Evolutionary conservation across 2,888 invertebrate species (phyloP).

Genomic region (Tiliacea citrago): DNA sequence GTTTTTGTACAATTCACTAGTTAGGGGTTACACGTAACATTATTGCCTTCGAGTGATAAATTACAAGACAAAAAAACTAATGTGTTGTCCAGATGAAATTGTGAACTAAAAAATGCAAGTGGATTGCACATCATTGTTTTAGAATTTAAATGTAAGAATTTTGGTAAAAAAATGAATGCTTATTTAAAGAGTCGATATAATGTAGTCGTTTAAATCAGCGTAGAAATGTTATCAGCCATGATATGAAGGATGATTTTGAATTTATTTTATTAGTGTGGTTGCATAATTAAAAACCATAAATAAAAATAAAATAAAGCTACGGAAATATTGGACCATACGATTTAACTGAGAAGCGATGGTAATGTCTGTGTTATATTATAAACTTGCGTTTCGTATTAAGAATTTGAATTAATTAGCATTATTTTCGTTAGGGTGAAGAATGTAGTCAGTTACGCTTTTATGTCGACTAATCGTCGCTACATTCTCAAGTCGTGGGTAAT

Average conservation of each 20-base stretch:
- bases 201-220: conserved; percentile 75
- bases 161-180: conserved; percentile 72
- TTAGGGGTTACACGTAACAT: conserved; percentile 79
- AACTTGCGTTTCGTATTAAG: conserved; percentile 76
- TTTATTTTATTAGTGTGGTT: conserved; percentile 62
- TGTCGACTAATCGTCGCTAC: conserved; percentile 68
- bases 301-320: conserved; percentile 46
- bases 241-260: conserved; percentile 56
- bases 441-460: conserved; percentile 74
- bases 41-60: conserved; percentile 73
- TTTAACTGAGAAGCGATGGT: conserved; percentile 58
- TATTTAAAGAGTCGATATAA: conserved; percentile 74
- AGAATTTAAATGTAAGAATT: conserved; percentile 64
- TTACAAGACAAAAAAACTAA: conserved; percentile 61
- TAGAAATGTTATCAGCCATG: conserved; percentile 69
- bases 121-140: conserved; percentile 70
- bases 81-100: conserved; percentile 62
- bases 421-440: conserved; percentile 75
- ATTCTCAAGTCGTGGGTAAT: conserved; percentile 56
- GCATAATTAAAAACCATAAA: conserved; percentile 59
- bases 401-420: conserved; percentile 78
- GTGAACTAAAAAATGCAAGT: conserved; percentile 67
- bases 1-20: conserved; percentile 89
- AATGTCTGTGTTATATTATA: conserved; percentile 69
- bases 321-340: conserved; percentile 65